Evolutionary conservation across 2,797 vertebrate species (phyloP), one percentile per base, ranked within the genome.

Genomic region (Spinibarbus caldwelli): DNA sequence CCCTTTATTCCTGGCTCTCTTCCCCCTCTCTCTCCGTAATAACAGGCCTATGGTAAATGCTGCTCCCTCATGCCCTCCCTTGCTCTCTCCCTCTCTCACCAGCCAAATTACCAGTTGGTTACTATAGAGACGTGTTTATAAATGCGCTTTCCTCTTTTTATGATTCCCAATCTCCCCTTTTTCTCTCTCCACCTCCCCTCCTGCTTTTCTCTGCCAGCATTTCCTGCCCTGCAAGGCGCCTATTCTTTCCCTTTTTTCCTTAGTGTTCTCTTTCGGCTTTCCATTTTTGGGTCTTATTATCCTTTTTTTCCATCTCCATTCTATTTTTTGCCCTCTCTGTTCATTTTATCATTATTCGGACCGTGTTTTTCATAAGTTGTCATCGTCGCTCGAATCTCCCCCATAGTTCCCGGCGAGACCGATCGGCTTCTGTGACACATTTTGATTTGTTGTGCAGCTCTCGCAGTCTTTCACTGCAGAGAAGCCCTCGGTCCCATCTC

Each of bases 121-220:
- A 94, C 95, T 94, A 95, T 95, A 94, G 94, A 93, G 94, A 95
- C 93, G 88, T 92, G 92, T 95, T 95, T 95, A 93, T 94, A 93
- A 95, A 94, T 94, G 93, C 89, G 80, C 90, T 94, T 89, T 85
- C 77, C 87, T 87, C 83, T 81, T 88, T 91, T 94, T 94, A 93
- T 90, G 91, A 91, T 92, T 94, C 93, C 93, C 92, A 82, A 86
- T 91, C 88, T 92, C 89, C 89, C 90, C 92, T 89, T 91, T 92
- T 92, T 89, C 88, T 68, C 91, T 79, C 80, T 89, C 91, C 64
- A n/a, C 59, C 47, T 59, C 80, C 87, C 82, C 36, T 85, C 54
- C n/a, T n/a, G 75, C 67, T 45, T 73, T 54, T 52, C 57, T 71
- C 75, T 91, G 87, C 88, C 83, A 87, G 89, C 83, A 29, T 83